Conservation (phyloP, 2,113 vertebrate genomes). For the Ellobius talpinus region DNA sequence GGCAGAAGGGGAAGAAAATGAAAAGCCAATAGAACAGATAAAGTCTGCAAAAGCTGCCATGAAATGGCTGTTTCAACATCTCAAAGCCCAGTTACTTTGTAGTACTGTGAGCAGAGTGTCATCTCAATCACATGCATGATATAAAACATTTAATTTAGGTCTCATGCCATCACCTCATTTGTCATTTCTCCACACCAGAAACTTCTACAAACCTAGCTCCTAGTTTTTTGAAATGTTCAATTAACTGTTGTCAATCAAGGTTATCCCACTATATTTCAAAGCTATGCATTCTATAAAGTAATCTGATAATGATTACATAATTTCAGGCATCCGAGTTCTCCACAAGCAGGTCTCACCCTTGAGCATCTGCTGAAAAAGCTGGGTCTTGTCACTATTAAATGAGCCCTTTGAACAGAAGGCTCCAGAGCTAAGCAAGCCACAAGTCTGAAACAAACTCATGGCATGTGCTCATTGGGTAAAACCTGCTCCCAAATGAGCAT, state of each 20-base stretch:
- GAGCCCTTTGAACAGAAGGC: neutral
- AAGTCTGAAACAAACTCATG: neutral
- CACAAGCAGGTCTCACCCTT: neutral
- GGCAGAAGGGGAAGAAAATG: neutral
- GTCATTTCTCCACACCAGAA: neutral
- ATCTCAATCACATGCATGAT: neutral
- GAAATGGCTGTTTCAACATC: neutral
- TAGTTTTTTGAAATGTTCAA: neutral
- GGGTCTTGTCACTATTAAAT: neutral
- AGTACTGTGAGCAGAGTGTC: too few species aligned
- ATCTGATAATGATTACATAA: neutral
- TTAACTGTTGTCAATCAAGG: neutral
- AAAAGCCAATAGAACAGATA: neutral
- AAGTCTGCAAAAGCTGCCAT: neutral
- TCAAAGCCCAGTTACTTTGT: too few species aligned
- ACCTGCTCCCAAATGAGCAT: neutral
- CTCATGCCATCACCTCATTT: too few species aligned
- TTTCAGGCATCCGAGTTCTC: neutral
- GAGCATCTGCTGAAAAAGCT: neutral
- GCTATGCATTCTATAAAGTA: neutral
- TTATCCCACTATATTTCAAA: neutral
- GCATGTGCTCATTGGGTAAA: neutral
- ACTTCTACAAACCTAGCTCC: neutral
- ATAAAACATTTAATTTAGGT: neutral
- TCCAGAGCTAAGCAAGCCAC: neutral